These are phyloP conservation scores for Lepidotrigona ventralis DNA, from an alignment of 1,140 invertebrate genomes.

Conservation along the genomic window DNA sequence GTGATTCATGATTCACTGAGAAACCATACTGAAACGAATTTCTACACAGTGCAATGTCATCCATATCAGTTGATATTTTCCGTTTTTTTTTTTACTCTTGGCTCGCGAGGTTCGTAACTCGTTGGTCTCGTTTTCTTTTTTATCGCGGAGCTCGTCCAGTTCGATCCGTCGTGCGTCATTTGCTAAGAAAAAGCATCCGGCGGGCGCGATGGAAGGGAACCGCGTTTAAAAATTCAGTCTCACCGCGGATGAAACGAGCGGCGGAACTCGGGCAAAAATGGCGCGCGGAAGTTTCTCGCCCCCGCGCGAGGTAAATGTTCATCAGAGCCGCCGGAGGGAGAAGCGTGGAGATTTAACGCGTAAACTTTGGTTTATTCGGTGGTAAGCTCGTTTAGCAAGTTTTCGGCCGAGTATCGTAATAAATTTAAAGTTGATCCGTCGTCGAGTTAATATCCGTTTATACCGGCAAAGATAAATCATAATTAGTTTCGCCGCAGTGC, in stretches of 20 bases:
- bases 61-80: too few relatives aligned
- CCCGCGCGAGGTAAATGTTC: slow-evolving; percentile 3
- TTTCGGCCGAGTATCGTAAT: neutral
- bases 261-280: neutral
- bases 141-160: neutral
- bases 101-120: too few relatives aligned
- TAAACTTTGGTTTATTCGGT: slow-evolving; percentile 14
- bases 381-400: neutral
- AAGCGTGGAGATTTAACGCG: neutral
- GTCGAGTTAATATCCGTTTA: neutral
- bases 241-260: neutral
- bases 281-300: neutral
- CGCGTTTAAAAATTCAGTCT: neutral
- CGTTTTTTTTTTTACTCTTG: too few relatives aligned
- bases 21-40: too few relatives aligned
- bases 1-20: too few relatives aligned
- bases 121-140: too few relatives aligned
- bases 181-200: neutral
- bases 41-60: too few relatives aligned
- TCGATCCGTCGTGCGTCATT: neutral
- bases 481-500: neutral
- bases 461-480: neutral
- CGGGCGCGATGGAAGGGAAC: too few relatives aligned
- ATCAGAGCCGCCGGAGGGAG: neutral
- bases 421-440: slow-evolving; percentile 18